Percentiles rank a stretch among this genome's conserved stretches.
These are phyloP conservation scores for Drosophila chauvacae DNA, from an alignment of 1,140 invertebrate genomes.

Conservation along the genomic window DNA sequence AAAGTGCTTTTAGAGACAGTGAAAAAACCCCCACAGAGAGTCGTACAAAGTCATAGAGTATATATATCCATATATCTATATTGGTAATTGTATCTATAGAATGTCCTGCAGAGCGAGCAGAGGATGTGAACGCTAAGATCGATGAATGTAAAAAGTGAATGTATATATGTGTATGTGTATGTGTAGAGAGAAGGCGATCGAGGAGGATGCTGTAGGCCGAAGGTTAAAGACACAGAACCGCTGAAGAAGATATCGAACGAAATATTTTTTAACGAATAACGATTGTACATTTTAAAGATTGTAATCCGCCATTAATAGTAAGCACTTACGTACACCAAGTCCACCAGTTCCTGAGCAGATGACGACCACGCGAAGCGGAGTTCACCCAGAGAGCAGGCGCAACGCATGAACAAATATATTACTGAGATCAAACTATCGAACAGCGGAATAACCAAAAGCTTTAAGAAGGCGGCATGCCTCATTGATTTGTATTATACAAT, in stretches of 20 bases:
- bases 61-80: constrained; percentile 36
- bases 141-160: constrained; percentile 27
- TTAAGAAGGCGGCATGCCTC: constrained; percentile 52
- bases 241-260: constrained; percentile 19
- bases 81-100: constrained; percentile 34
- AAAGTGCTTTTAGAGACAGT: constrained; percentile 78
- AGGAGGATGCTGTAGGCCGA: not conserved
- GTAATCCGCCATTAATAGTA: constrained; percentile 47
- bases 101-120: constrained; percentile 9
- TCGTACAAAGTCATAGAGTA: constrained; percentile 52
- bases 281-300: constrained; percentile 59
- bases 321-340: constrained; percentile 50
- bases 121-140: constrained; percentile 1
- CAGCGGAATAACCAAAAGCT: constrained; percentile 63
- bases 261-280: constrained; percentile 56
- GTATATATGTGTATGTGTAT: constrained; percentile 36
- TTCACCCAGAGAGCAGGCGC: constrained; percentile 37
- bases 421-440: constrained; percentile 39
- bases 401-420: constrained; percentile 5
- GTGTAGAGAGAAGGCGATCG: constrained; percentile 22
- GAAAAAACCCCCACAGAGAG: constrained; percentile 43
- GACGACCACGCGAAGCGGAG: constrained; percentile 36
- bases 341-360: constrained; percentile 69
- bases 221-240: not conserved
- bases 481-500: constrained; percentile 63